Conservation (phyloP, 1,140 invertebrate species). For the Drosophila parabipectinata region DNA sequence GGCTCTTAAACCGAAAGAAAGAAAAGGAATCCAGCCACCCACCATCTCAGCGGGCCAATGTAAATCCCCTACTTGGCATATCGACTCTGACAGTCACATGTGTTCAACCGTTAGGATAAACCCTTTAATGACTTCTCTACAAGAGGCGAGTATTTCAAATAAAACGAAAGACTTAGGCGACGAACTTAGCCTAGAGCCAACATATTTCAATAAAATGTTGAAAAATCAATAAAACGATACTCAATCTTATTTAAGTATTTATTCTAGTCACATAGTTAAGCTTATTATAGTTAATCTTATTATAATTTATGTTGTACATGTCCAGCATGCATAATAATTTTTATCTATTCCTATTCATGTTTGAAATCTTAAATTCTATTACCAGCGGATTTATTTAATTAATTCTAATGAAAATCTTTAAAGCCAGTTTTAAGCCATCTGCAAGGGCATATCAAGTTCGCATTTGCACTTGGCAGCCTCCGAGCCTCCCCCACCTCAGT, state of each 20-base stretch:
- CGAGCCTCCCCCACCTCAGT: neutral
- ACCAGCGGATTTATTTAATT: neutral
- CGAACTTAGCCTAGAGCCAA: neutral
- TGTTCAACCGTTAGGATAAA: constrained; percentile 43
- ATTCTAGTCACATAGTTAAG: neutral
- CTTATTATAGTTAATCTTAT: neutral
- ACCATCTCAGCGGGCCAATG: constrained; percentile 58
- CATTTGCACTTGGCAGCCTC: constrained; percentile 14
- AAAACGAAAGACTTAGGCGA: neutral
- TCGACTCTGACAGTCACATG: constrained; percentile 45
- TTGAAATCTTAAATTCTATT: neutral
- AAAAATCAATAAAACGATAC: neutral
- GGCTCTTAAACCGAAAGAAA: constrained; percentile 36
- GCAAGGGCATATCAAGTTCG: constrained; percentile 40
- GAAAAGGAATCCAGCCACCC: constrained; percentile 52
- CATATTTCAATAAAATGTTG: neutral
- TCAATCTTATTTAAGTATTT: neutral
- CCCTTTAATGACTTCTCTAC: constrained; percentile 46
- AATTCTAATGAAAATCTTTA: constrained; percentile 5
- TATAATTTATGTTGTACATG: neutral
- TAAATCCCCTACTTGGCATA: constrained; percentile 53
- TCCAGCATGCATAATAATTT: constrained; percentile 4
- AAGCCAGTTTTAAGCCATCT: constrained; percentile 4
- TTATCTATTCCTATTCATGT: neutral
- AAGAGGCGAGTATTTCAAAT: constrained; percentile 5